Conservation (phyloP, 2,797 vertebrate genomes). For the Rhinatrema bivittatum region DNA sequence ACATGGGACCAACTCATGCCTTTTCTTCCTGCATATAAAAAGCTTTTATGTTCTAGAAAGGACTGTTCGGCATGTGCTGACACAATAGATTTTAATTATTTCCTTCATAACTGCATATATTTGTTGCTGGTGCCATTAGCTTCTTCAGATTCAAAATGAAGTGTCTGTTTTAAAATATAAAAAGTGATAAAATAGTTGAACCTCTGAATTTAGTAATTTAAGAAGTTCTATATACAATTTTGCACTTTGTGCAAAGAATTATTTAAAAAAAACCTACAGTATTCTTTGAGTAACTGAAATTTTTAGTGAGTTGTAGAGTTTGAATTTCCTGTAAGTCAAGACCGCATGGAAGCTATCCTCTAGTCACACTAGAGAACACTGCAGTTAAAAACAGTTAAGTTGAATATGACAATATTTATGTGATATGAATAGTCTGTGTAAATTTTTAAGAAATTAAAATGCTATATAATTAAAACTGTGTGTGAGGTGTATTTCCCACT, state of each 20-base stretch:
- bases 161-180: no score
- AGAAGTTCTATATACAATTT: conserved; percentile 21
- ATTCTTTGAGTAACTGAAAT: conserved; percentile 35
- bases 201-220: conserved; percentile 27
- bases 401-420: conserved; percentile 37
- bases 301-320: conserved; percentile 31
- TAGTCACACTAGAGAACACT: conserved; percentile 29
- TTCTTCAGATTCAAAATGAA: no score
- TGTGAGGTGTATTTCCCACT: conserved; percentile 23
- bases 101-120: no score
- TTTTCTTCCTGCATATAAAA: no score
- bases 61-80: no score
- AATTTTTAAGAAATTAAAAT: conserved; percentile 34
- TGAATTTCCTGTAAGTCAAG: conserved; percentile 26
- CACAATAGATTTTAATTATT: no score
- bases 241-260: conserved; percentile 29
- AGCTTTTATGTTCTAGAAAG: no score
- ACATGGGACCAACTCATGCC: no score
- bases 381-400: conserved; percentile 19
- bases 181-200: no score
- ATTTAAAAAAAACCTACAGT: conserved; percentile 26
- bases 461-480: conserved; percentile 23
- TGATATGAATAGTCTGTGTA: conserved; percentile 26
- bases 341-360: conserved; percentile 37
- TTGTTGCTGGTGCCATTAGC: no score